A percentile compares a stretch with the other conserved stretches of the same genome.
phyloP scores from a whole-genome alignment of 2,797 vertebrate genomes.

The Hippopotamyrus pictus region DNA sequence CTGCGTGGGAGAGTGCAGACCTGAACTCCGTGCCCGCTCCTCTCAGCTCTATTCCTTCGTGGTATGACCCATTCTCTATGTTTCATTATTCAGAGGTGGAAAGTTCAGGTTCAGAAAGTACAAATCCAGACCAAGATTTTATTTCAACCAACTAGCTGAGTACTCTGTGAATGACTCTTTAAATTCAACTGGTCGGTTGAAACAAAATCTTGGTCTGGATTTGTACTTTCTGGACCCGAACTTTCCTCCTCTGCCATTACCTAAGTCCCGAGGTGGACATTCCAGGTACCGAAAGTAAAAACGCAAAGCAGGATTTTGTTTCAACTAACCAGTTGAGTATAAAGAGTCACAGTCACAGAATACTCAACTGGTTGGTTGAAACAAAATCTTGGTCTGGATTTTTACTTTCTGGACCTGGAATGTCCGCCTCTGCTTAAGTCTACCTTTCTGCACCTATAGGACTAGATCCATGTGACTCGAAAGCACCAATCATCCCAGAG shows the following conservation, averaged over 20 bases:
- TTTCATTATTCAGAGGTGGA: neutral
- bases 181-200: neutral
- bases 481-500: neutral
- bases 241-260: neutral
- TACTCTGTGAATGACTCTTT: neutral
- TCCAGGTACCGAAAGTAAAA: too few species aligned
- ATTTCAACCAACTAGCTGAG: neutral
- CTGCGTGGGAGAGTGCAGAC: conserved; percentile 86
- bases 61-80: conserved; percentile 60
- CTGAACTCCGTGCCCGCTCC: conserved; percentile 81
- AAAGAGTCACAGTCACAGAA: too few species aligned
- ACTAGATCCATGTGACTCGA: neutral
- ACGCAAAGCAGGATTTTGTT: too few species aligned
- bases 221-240: neutral
- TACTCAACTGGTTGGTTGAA: neutral
- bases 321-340: too few species aligned
- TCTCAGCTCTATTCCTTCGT: conserved; percentile 82
- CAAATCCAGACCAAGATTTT: neutral
- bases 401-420: neutral
- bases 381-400: neutral
- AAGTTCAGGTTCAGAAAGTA: neutral
- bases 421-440: neutral
- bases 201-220: neutral
- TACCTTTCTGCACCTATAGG: neutral
- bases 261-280: neutral